phyloP scores from a whole-genome alignment of 2,797 vertebrate species.

The Cyprinodon diabolis region DNA sequence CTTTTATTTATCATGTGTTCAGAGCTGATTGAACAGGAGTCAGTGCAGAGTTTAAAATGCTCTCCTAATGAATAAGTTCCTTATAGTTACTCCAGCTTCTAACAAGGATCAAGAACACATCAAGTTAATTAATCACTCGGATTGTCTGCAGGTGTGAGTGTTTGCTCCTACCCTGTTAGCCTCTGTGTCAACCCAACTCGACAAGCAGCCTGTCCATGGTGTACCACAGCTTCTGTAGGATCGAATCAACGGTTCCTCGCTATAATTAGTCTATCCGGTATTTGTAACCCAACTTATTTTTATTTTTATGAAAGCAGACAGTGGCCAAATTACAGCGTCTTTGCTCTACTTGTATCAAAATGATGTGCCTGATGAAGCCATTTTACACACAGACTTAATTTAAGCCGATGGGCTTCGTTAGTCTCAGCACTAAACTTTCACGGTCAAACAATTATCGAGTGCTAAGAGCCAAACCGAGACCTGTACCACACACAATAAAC shows the following conservation, averaged over 20 bases:
- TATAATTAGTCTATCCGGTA: conserved; percentile 36
- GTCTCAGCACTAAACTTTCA: conserved; percentile 68
- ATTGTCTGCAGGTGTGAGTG: too few relatives aligned
- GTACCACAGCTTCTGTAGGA: conserved; percentile 14
- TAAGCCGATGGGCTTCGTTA: conserved; percentile 80
- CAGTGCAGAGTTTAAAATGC: neutral
- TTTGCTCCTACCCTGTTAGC: too few relatives aligned
- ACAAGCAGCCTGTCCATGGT: neutral
- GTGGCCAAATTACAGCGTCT: conserved; percentile 63
- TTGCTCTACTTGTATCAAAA: conserved; percentile 73
- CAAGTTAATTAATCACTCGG: too few relatives aligned
- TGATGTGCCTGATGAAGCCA: conserved; percentile 81
- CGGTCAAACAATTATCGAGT: conserved; percentile 72
- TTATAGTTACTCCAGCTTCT: neutral
- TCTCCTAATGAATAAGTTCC: neutral
- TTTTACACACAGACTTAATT: conserved; percentile 79
- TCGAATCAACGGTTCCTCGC: conserved; percentile 30
- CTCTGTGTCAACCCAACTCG: too few relatives aligned
- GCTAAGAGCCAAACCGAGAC: conserved; percentile 69
- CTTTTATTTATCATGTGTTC: too few relatives aligned
- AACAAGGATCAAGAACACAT: neutral
- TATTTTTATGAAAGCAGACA: conserved; percentile 24
- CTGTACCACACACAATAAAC: conserved; percentile 80
- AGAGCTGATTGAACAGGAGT: too few relatives aligned
- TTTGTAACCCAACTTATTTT: conserved; percentile 25